Evolutionary conservation across 2,888 invertebrate species (phyloP), one percentile per base, ranked within the genome.

Genomic region (Watsonalla cultraria): DNA sequence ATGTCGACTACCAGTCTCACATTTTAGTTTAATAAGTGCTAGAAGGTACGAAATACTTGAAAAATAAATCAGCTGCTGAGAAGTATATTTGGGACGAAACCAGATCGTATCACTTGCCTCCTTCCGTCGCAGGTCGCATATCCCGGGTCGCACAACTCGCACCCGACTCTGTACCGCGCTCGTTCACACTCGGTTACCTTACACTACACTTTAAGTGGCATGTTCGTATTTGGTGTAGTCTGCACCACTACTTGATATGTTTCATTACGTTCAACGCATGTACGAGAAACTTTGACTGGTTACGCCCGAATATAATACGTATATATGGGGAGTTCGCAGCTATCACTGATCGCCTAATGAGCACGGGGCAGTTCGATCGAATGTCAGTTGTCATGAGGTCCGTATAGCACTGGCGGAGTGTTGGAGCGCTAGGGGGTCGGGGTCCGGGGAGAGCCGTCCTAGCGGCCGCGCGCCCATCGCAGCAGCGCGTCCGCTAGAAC

Each of bases 381-480:
- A 72, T 72, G 72, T 75, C 72, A 72, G 66, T 77, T 75, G 71
- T 72, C 65, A 72, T 72, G 68, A 76, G 69, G 76, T 83, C 74
- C 76, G 66, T 77, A 76, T 78, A 75, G 77, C 78, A 82, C 78
- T 81, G 73, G 74, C 69, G 77, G 77, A 73, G 70, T 78, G 75
- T 72, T 68, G 74, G 72, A 77, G 78, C 74, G 72, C 74, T 76
- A 66, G 59, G 64, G 73, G 73, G 72, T 70, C 71, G 67, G 74
- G 74, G 67, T 71, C 70, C 76, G 72, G 74, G 69, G 78, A 69
- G 73, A 60, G 54, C 54, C 69, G 61, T 58, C 76, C 92, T 96
- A 97, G 92, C 97, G 97, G 76, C 97, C 97, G 88, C 97, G 93
- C 83, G 97, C 97, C 97, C 97, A 98, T 84, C 97, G 94, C 72